phyloP scores from a whole-genome alignment of 2,888 invertebrate genomes.

The Erynnis tages region DNA sequence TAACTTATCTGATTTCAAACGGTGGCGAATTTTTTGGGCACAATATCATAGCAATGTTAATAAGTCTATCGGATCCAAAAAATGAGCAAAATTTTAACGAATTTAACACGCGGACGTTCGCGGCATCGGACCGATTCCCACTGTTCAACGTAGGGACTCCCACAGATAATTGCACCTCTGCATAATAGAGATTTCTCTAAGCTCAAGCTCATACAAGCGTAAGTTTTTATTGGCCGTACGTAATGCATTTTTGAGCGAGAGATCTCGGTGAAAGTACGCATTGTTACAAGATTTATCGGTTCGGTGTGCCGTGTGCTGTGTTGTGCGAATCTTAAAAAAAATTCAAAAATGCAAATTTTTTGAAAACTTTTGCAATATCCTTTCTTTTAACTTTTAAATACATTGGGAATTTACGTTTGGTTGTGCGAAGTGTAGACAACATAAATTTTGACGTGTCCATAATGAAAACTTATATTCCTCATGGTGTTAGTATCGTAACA shows the following conservation, averaged over 20 bases:
- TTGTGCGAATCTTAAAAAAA: background rate
- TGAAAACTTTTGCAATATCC: no score
- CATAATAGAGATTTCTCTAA: constrained; percentile 26
- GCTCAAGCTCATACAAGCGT: constrained; percentile 10
- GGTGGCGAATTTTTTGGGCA: no score
- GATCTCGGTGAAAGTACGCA: constrained; percentile 40
- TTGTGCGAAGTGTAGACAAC: no score
- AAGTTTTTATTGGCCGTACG: constrained; percentile 26
- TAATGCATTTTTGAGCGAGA: constrained; percentile 28
- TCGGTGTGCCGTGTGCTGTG: constrained; percentile 32
- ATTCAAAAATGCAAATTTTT: no score
- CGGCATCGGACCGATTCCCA: background rate
- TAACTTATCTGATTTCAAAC: no score
- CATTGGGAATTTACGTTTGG: no score
- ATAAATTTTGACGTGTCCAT: no score
- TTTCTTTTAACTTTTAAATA: no score
- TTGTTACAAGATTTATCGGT: constrained; percentile 39
- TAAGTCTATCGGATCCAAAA: no score
- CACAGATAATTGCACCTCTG: constrained; percentile 12
- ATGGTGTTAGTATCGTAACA: no score
- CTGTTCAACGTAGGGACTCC: background rate
- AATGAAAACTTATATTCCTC: no score
- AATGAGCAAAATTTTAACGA: background rate
- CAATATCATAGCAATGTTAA: no score
- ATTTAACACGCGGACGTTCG: background rate